phyloP scores from a whole-genome alignment of 1,140 invertebrate species.

The Cataglyphis hispanica region DNA sequence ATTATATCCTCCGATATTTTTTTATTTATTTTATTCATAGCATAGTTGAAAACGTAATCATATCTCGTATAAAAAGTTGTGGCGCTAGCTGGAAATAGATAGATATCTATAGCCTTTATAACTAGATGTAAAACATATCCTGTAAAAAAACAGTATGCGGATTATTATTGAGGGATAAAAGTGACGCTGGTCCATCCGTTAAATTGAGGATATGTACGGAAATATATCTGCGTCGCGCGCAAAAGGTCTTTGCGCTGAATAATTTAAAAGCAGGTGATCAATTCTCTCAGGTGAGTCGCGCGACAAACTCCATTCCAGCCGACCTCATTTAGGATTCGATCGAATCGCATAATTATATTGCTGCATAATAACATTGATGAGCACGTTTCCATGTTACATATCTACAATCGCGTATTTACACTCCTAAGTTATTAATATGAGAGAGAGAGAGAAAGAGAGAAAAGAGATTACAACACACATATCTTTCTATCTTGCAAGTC shows the following conservation, averaged over 20 bases:
- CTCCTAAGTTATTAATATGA: background rate
- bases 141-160: background rate
- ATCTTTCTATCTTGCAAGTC: background rate
- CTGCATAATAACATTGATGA: slow-evolving; percentile 31
- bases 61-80: background rate
- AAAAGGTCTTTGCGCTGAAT: slow-evolving; percentile 57
- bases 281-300: slow-evolving; percentile 49
- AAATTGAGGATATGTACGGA: slow-evolving; percentile 34
- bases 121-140: slow-evolving; percentile 28
- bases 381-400: background rate
- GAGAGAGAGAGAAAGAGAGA: too few species aligned
- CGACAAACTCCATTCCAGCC: slow-evolving; percentile 22
- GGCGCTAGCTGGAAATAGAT: slow-evolving; percentile 3
- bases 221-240: slow-evolving; percentile 18
- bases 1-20: background rate
- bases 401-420: slow-evolving; percentile 16
- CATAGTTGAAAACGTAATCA: background rate
- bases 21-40: background rate
- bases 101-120: slow-evolving; percentile 5
- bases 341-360: slow-evolving; percentile 30
- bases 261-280: slow-evolving; percentile 55
- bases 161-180: slow-evolving; percentile 15
- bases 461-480: too few species aligned
- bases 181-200: slow-evolving; percentile 20
- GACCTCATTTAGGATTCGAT: slow-evolving; percentile 53